Evolutionary conservation across 2,797 vertebrate genomes (phyloP).

Genomic region (Melanotaenia pygmaea): DNA sequence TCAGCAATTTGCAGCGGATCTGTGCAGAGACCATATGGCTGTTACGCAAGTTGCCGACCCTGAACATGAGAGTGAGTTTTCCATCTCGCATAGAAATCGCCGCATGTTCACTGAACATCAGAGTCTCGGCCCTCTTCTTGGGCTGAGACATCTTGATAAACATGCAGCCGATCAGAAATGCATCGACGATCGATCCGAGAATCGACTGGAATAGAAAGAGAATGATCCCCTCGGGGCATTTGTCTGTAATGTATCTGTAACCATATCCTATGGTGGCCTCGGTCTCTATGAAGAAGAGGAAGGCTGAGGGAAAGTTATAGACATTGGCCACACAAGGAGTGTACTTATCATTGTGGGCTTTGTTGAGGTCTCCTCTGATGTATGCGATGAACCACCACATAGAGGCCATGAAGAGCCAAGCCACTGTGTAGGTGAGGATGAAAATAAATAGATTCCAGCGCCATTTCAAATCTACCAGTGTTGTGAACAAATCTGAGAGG

Average conservation of each 20-base stretch:
- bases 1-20: slow-evolving; percentile 98
- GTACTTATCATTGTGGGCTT: slow-evolving; percentile 93
- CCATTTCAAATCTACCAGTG: slow-evolving; percentile 98
- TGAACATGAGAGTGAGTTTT: slow-evolving; percentile 98
- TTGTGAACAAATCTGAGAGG: slow-evolving; percentile 97
- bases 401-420: slow-evolving; percentile 98
- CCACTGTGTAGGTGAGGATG: slow-evolving; percentile 97
- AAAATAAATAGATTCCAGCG: slow-evolving; percentile 99
- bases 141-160: slow-evolving; percentile 99
- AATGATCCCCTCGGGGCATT: slow-evolving; percentile 98
- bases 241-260: slow-evolving; percentile 98
- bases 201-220: slow-evolving; percentile 99
- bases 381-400: slow-evolving; percentile 99
- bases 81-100: slow-evolving; percentile 97
- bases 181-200: slow-evolving; percentile 97
- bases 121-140: slow-evolving; percentile 96
- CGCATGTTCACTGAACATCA: slow-evolving; percentile 98
- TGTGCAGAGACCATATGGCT: slow-evolving; percentile 99
- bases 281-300: slow-evolving; percentile 98
- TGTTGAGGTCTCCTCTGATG: slow-evolving; percentile 93
- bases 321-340: slow-evolving; percentile 98
- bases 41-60: slow-evolving; percentile 98
- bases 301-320: slow-evolving; percentile 98
- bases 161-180: slow-evolving; percentile 98
- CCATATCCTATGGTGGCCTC: slow-evolving; percentile 98